Base-by-base conservation (phyloP, 2,888 invertebrate species). In the Catocala sponsa region DNA sequence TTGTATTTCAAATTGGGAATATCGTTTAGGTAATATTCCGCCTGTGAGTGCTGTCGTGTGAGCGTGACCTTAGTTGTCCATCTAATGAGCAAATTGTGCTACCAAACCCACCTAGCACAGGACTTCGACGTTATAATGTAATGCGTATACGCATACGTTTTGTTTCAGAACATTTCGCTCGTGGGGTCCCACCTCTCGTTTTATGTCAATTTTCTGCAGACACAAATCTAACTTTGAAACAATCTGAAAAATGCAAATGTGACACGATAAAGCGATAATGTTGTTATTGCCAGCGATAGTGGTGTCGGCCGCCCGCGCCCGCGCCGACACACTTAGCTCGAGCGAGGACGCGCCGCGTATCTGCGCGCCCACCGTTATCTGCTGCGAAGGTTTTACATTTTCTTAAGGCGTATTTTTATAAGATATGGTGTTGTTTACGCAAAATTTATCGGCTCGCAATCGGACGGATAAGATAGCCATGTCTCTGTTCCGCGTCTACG, bases 401-500 rank as follows among this genome's bases (percentile, higher is more conserved):
- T 56, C 57, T 38, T 59, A 49, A 68, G 56, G 51, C 56, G 46
- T 47, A 63, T 63, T 65, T 65, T 55, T 51, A 32, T 43, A 7
- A 70, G 74, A 75, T 72, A 72, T 58, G 68, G 68, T 55, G 59
- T 60, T 79, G 71, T 82, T 79, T 79, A 70, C 72, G 80, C 78
- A 51, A 79, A 81, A 72, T 65, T 78, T 75, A 80, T 81, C 79
- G 71, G 61, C 54, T 59, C 57, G 68, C 70, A 71, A 79, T 79
- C 73, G 66, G 61, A 15, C 68, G 80, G 79, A 81, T 82, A 74
- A 82, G 81, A 82, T 82, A 80, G 63, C 42, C 49, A 41, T 12
- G 12, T 15, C 32, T 41, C 9, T 43, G 48, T 59, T 59, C 46
- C 54, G 60, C 50, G 55, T 42, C 48, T 32, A 49, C 50, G n/a